These are phyloP conservation scores for Dorcus parallelipipedus DNA, from an alignment of 2,888 invertebrate genomes.

Conservation along the genomic window DNA sequence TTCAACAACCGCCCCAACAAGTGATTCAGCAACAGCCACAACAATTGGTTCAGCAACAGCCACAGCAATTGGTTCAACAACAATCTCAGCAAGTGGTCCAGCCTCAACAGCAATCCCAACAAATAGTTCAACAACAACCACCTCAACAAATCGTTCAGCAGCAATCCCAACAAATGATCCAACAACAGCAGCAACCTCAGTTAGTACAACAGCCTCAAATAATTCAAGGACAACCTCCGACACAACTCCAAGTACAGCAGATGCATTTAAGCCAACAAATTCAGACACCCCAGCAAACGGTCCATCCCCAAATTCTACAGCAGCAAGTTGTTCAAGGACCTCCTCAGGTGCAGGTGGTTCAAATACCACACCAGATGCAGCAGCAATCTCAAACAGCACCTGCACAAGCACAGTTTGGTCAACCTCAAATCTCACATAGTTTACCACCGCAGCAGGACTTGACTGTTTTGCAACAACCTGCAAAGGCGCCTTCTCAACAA, in stretches of 20 bases:
- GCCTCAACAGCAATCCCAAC: constrained; percentile 43
- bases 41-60: constrained; percentile 32
- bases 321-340: constrained; percentile 19
- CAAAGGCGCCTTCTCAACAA: constrained; percentile 15
- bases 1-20: constrained; percentile 22
- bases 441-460: constrained; percentile 2
- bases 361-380: constrained; percentile 1
- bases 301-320: constrained; percentile 16
- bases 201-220: constrained; percentile 33
- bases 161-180: neutral
- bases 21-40: constrained; percentile 4
- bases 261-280: constrained; percentile 33
- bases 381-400: constrained; percentile 13
- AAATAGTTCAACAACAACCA: constrained; percentile 34
- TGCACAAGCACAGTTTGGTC: constrained; percentile 6
- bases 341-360: constrained; percentile 2
- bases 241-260: constrained; percentile 41
- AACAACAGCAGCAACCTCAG: constrained; percentile 33
- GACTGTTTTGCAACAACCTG: constrained; percentile 2
- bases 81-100: constrained; percentile 55
- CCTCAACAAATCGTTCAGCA: neutral
- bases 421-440: neutral
- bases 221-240: constrained; percentile 25
- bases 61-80: constrained; percentile 50
- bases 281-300: constrained; percentile 14